Conservation (phyloP, 2,888 invertebrate species). For the Julus scanicus region DNA sequence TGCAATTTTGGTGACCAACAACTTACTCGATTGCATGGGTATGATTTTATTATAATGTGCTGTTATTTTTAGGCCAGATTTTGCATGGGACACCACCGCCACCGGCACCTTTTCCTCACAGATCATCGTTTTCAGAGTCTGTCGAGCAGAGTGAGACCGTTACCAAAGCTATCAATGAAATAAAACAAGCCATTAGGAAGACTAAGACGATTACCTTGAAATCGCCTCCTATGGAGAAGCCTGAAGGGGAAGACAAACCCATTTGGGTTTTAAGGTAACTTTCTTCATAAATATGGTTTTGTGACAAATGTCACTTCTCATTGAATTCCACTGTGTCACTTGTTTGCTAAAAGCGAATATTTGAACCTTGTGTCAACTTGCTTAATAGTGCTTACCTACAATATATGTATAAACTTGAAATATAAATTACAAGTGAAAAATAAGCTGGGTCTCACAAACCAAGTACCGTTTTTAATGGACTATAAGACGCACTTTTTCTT, state of each 20-base stretch:
- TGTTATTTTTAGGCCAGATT: constrained; percentile 6
- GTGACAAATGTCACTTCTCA: not conserved
- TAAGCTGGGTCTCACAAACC: not conserved
- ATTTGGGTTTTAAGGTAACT: constrained; percentile 59
- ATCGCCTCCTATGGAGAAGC: constrained; percentile 56
- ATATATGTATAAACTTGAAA: too few relatives aligned
- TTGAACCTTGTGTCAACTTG: too few relatives aligned
- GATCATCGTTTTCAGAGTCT: constrained; percentile 50
- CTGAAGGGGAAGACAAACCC: constrained; percentile 56
- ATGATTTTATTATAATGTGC: not conserved
- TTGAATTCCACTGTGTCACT: not conserved
- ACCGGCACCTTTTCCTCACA: constrained; percentile 55
- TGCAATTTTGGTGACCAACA: not conserved
- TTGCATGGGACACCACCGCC: constrained; percentile 52
- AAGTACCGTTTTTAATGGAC: too few relatives aligned
- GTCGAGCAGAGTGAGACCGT: constrained; percentile 58
- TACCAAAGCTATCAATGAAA: constrained; percentile 61
- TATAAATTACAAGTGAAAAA: not conserved
- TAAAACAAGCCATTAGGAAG: constrained; percentile 61
- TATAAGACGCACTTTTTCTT: too few relatives aligned
- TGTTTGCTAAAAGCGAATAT: too few relatives aligned
- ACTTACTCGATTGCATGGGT: not conserved
- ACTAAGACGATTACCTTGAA: constrained; percentile 57
- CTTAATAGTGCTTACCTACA: too few relatives aligned
- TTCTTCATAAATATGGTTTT: not conserved